These are phyloP conservation scores for Pachypanchax playfairii DNA, from an alignment of 2,113 vertebrate genomes.

Conservation along the genomic window DNA sequence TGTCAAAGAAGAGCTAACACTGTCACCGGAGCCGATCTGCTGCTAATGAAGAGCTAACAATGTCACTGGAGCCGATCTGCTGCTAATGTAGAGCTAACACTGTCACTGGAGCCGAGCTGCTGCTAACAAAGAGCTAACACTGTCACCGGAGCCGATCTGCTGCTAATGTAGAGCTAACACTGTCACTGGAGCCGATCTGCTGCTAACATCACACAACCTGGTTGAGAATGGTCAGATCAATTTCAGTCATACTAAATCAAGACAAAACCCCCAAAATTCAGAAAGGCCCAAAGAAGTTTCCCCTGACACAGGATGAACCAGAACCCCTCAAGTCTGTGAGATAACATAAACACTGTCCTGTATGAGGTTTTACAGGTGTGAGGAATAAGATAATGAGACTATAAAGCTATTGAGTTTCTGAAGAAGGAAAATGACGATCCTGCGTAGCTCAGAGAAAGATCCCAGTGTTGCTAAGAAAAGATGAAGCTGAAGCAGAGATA, in stretches of 20 bases:
- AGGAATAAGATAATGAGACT: constrained; percentile 59
- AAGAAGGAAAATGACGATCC: constrained; percentile 35
- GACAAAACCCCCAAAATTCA: background rate
- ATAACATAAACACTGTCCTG: background rate
- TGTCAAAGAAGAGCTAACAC: too few relatives aligned
- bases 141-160: too few relatives aligned
- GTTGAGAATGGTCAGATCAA: background rate
- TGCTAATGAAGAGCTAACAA: too few relatives aligned
- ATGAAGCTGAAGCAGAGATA: constrained; percentile 62
- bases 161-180: too few relatives aligned
- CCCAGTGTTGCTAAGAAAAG: constrained; percentile 56
- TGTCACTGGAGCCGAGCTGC: too few relatives aligned
- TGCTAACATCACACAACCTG: too few relatives aligned
- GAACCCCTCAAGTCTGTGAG: background rate
- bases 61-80: too few relatives aligned
- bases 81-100: too few relatives aligned
- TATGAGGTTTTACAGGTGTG: constrained; percentile 50
- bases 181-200: too few relatives aligned
- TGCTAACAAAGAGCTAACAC: too few relatives aligned
- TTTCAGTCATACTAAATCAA: background rate
- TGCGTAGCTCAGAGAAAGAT: constrained; percentile 44
- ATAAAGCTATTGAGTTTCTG: constrained; percentile 47
- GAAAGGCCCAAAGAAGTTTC: background rate
- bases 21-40: too few relatives aligned
- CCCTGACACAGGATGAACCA: background rate